phyloP scores from a whole-genome alignment of 2,113 vertebrate species.

The Ammospiza nelsoni region DNA sequence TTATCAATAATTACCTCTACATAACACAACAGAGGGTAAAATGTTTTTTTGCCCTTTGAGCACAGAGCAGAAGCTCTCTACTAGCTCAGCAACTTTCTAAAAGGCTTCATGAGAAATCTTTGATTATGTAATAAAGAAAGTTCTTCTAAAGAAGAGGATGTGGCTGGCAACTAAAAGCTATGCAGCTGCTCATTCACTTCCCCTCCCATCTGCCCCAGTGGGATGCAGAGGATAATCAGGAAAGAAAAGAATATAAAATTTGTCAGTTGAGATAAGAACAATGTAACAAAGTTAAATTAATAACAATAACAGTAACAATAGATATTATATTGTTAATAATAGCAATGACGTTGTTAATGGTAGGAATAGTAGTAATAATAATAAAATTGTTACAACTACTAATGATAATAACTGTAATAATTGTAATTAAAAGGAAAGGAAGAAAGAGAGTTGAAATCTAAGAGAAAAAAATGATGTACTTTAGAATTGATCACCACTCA shows the following conservation, averaged over 20 bases:
- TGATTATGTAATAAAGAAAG: background rate
- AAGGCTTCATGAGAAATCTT: background rate
- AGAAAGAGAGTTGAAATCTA: background rate
- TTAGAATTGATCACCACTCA: background rate
- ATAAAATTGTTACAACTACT: background rate
- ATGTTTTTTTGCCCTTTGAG: background rate
- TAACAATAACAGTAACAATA: background rate
- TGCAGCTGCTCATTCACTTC: background rate
- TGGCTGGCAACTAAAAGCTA: background rate
- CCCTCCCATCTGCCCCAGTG: background rate
- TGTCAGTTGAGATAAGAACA: background rate
- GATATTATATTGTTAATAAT: background rate
- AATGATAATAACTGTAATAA: background rate
- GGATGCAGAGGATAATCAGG: background rate
- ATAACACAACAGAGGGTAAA: background rate
- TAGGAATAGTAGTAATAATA: background rate
- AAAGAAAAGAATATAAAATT: background rate
- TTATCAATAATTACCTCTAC: conserved; percentile 41
- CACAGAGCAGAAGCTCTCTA: background rate
- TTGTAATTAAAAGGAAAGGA: background rate
- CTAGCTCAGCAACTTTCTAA: background rate
- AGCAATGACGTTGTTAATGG: background rate
- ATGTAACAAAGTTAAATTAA: background rate
- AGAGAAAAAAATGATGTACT: background rate
- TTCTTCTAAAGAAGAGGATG: background rate